phyloP scores from a whole-genome alignment of 2,113 vertebrate species.

The Melanerpes aurifrons region DNA sequence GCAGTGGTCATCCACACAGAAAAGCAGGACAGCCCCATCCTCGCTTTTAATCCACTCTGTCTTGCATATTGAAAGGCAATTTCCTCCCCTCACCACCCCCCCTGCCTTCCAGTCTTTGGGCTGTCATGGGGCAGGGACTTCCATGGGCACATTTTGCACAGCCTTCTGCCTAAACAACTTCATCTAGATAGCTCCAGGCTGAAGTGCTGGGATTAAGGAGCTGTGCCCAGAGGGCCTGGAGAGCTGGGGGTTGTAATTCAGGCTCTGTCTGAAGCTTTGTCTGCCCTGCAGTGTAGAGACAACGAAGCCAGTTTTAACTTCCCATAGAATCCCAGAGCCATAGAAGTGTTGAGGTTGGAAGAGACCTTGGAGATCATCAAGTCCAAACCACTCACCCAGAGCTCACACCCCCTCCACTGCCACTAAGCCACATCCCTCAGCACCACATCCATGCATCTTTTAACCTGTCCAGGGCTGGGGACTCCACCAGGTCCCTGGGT shows the following conservation, averaged over 20 bases:
- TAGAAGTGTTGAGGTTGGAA: no score
- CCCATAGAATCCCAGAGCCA: no score
- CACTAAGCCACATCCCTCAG: no score
- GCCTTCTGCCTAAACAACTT: not conserved
- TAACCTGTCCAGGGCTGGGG: no score
- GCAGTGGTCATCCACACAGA: no score
- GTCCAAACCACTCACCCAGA: no score
- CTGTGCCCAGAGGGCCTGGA: not conserved
- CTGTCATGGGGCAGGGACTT: not conserved
- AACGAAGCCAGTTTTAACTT: not conserved
- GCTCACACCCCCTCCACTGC: no score
- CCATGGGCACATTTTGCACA: not conserved
- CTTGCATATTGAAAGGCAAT: not conserved
- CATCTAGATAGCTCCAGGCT: not conserved
- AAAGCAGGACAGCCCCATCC: not conserved
- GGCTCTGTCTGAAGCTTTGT: not conserved
- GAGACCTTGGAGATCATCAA: no score
- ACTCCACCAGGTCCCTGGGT: no score
- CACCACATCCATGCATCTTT: no score
- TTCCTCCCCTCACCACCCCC: not conserved
- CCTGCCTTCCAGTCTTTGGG: not conserved
- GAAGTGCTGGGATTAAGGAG: not conserved
- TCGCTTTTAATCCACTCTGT: not conserved
- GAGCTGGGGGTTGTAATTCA: not conserved
- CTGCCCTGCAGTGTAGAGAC: rapidly evolving